These are phyloP conservation scores for Crocuta crocuta DNA, from an alignment of 2,113 vertebrate genomes.

Conservation along the genomic window DNA sequence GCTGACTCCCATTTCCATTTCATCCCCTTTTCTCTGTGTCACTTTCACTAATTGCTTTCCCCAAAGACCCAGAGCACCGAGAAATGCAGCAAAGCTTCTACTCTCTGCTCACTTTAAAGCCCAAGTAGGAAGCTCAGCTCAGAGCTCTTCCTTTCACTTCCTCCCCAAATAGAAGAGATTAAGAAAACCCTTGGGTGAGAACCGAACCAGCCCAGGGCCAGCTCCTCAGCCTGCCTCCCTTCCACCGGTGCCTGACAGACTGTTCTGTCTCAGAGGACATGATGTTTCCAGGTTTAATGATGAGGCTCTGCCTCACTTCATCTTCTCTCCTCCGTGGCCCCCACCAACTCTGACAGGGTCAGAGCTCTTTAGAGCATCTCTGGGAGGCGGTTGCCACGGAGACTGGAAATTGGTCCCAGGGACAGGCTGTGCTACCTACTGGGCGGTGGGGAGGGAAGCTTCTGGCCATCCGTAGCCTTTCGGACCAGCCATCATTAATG, in stretches of 20 bases:
- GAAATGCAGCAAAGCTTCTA: background rate
- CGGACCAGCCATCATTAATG: slow-evolving; percentile 69
- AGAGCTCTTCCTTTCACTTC: background rate
- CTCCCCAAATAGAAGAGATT: background rate
- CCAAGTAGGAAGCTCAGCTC: background rate
- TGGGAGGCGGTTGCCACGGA: slow-evolving; percentile 78
- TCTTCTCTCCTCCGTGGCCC: slow-evolving; percentile 25
- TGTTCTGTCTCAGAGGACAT: slow-evolving; percentile 51
- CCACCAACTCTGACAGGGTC: slow-evolving; percentile 68
- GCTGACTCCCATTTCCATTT: background rate
- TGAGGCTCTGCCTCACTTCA: slow-evolving; percentile 32
- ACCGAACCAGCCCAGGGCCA: background rate
- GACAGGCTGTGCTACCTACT: slow-evolving; percentile 54
- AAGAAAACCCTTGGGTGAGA: slow-evolving; percentile 12
- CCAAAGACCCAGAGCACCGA: background rate
- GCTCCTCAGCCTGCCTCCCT: background rate
- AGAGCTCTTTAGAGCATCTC: slow-evolving; percentile 64
- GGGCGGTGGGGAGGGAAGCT: slow-evolving; percentile 58
- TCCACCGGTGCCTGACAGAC: background rate
- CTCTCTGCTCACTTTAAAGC: background rate
- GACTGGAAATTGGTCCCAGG: slow-evolving; percentile 74
- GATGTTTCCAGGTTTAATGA: slow-evolving; percentile 54
- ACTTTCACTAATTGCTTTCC: background rate
- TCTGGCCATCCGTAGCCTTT: slow-evolving; percentile 47
- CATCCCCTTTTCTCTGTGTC: background rate